Base-by-base conservation (phyloP, 2,797 vertebrate genomes). In the Sandelia bainsii region DNA sequence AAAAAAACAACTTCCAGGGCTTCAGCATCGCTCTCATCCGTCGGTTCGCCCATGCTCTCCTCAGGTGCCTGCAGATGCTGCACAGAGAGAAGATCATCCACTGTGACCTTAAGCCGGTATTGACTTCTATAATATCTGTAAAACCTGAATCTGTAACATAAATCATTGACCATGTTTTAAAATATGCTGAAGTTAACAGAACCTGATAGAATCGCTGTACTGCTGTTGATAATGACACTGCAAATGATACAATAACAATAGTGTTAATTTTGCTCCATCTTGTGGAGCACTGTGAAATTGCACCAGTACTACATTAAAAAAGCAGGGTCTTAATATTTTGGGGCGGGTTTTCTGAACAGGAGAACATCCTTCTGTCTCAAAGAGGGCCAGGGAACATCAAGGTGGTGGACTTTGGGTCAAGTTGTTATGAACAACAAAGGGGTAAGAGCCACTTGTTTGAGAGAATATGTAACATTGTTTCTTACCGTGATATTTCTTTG, bases 321-420 rank as follows among this genome's bases (percentile, higher is more conserved):
- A 20, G n/a, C 1, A 14, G 16, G 16, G 20, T 75, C 42, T 57
- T 22, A 69, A 57, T 32, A 8, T 32, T 25, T 10, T 13, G 11
- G 39, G 34, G 63, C 61, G 57, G 6, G 1, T 50, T 65, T 44
- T 80, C 17, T 61, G 27, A 48, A 81, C 83, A 98, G 97, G 97
- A 98, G 86, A 99, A 99, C 85, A 98, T 98, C 86, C 93, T 99
- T 53, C 89, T 99, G 40, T 95, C 95, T 66, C 95, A 96, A 76
- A 94, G 93, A 81, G 97, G 96, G 7, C 96, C 96, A 25, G 94
- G 96, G 34, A 96, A 96, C 82, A 96, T 99, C 81, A 99, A 99
- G 90, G 97, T 99, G 74, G 97, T 98, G 63, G 97, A 99, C 88
- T 98, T 99, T 90, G 97, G 97, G 72, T 98, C 97, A 63, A 98